Evolutionary conservation across 2,888 invertebrate genomes (phyloP).

Genomic region (Heliconius aoede): DNA sequence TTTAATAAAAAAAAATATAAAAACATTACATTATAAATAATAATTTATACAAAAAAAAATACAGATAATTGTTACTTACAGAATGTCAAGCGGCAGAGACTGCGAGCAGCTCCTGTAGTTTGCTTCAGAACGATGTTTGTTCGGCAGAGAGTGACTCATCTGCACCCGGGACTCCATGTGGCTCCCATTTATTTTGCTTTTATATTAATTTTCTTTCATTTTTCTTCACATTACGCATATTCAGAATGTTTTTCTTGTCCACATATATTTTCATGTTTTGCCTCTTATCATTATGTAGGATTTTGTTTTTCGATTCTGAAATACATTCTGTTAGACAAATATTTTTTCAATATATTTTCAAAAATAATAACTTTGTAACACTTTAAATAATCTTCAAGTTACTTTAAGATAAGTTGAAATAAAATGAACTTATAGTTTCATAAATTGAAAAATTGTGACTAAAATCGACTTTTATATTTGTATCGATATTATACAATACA

Average conservation of each 20-base stretch:
- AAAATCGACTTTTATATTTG: too few relatives aligned
- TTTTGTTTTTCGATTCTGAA: conserved; percentile 37
- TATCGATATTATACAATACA: too few relatives aligned
- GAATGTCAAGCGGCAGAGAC: conserved; percentile 80
- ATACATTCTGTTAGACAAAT: conserved; percentile 13
- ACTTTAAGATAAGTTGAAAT: too few relatives aligned
- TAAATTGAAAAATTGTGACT: too few relatives aligned
- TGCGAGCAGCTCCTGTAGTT: conserved; percentile 80
- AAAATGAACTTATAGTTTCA: too few relatives aligned
- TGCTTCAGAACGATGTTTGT: conserved; percentile 72
- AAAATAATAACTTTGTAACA: too few relatives aligned
- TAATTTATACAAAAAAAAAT: neutral
- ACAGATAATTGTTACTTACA: conserved; percentile 64
- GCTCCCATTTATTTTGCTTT: conserved; percentile 63
- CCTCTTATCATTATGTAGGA: conserved; percentile 25
- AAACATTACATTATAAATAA: neutral
- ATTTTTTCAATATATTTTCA: neutral
- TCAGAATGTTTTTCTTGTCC: neutral
- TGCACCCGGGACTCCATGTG: conserved; percentile 76
- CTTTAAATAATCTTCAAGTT: too few relatives aligned
- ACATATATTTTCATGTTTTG: conserved; percentile 12
- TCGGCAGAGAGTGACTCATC: conserved; percentile 71
- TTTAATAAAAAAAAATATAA: too few relatives aligned
- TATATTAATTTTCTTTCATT: conserved; percentile 41
- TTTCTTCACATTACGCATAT: conserved; percentile 45